Conservation (phyloP, 2,888 invertebrate species). For the Archaeoteleia sp. region DNA sequence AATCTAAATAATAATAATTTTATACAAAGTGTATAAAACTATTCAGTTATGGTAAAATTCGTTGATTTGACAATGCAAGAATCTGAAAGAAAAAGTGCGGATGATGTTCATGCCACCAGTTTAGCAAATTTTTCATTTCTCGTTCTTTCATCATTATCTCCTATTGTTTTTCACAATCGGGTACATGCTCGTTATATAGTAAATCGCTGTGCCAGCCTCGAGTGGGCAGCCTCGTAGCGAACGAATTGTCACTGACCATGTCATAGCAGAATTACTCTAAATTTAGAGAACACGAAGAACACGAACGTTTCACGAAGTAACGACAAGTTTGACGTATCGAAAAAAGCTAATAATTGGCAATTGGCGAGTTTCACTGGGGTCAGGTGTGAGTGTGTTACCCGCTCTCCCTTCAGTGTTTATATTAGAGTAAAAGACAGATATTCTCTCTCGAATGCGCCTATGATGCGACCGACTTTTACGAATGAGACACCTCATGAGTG, state of each 20-base stretch:
- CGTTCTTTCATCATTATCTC: conserved; percentile 40
- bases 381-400: conserved; percentile 73
- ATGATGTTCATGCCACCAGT: conserved; percentile 21
- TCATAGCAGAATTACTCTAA: conserved; percentile 60
- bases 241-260: conserved; percentile 70
- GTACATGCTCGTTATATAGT: conserved; percentile 4
- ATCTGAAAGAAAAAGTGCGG: conserved; percentile 14
- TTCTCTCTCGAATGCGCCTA: conserved; percentile 53
- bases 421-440: conserved; percentile 58
- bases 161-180: conserved; percentile 52
- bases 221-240: conserved; percentile 72
- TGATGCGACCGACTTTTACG: conserved; percentile 58
- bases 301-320: conserved; percentile 26
- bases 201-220: conserved; percentile 63
- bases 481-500: conserved; percentile 69
- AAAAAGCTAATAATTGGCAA: conserved; percentile 64
- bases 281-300: conserved; percentile 26
- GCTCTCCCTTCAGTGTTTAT: conserved; percentile 69
- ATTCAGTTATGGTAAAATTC: conserved; percentile 3
- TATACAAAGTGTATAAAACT: too few species aligned
- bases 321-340: conserved; percentile 19
- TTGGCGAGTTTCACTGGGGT: conserved; percentile 74
- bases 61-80: conserved; percentile 4
- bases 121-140: conserved; percentile 30
- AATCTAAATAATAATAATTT: too few species aligned